Conservation (phyloP, 2,797 vertebrate species). For the Danio jaintianensis region DNA sequence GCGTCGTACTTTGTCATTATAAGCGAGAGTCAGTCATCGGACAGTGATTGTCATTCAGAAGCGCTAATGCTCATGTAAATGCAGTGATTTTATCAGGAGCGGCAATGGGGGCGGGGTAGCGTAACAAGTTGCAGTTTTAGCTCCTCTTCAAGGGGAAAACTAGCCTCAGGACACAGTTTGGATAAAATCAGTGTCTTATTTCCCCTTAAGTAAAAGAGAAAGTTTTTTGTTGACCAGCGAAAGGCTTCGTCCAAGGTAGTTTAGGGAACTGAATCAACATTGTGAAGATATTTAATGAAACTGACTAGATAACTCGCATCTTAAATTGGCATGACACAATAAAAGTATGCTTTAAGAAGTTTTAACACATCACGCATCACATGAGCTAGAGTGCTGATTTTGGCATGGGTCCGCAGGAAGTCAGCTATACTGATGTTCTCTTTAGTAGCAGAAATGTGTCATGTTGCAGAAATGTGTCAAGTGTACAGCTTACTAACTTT, state of each 20-base stretch:
- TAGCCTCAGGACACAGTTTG: slow-evolving; percentile 49
- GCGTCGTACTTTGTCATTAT: slow-evolving; percentile 42
- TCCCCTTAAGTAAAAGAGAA: slow-evolving; percentile 66
- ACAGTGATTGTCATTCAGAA: slow-evolving; percentile 64
- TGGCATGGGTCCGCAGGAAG: neutral
- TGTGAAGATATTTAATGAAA: neutral
- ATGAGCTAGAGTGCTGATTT: neutral
- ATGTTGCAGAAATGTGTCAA: too few species aligned
- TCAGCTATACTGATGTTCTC: neutral
- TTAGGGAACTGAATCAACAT: neutral
- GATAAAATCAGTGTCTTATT: slow-evolving; percentile 50
- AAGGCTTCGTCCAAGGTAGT: neutral
- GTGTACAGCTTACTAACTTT: too few species aligned
- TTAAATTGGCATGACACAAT: neutral
- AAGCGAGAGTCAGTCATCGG: slow-evolving; percentile 57
- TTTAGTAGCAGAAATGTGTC: neutral
- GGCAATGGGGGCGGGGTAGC: slow-evolving; percentile 15
- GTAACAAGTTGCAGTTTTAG: slow-evolving; percentile 32
- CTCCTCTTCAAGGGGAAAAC: slow-evolving; percentile 38
- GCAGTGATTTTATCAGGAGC: slow-evolving; percentile 63
- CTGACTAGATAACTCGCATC: neutral
- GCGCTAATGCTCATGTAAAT: slow-evolving; percentile 73
- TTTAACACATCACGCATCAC: neutral
- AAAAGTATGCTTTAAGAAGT: neutral
- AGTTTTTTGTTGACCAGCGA: neutral